These are phyloP conservation scores for Bombus impatiens DNA, from an alignment of 1,140 invertebrate species.

Conservation along the genomic window DNA sequence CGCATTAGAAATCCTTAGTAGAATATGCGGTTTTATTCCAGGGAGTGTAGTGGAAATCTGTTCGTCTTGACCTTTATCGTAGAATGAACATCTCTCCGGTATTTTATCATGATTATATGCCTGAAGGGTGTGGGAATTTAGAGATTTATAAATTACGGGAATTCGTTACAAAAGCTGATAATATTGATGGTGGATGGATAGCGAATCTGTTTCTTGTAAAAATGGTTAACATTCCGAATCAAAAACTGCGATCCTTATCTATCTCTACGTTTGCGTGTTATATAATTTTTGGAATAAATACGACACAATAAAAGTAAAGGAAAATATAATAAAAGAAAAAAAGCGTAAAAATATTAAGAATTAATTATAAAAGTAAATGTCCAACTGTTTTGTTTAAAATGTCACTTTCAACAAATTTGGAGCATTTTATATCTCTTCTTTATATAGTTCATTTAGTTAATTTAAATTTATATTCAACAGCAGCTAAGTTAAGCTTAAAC, in stretches of 20 bases:
- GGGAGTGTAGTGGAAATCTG: slow-evolving; percentile 6
- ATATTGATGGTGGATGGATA: not conserved
- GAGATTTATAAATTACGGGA: not conserved
- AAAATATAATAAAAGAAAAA: not conserved
- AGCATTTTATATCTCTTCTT: no score
- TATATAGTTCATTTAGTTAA: no score
- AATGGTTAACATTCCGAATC: not conserved
- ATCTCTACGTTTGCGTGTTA: not conserved
- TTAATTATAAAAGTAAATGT: no score
- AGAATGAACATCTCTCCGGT: slow-evolving; percentile 18
- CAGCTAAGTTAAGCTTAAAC: no score
- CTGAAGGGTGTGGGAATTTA: slow-evolving; percentile 7
- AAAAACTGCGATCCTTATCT: not conserved
- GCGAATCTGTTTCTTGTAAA: no score
- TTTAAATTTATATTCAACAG: no score
- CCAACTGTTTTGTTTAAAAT: no score
- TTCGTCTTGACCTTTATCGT: slow-evolving; percentile 6
- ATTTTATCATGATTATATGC: slow-evolving; percentile 28
- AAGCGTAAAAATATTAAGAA: no score
- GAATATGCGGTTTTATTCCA: slow-evolving; percentile 5
- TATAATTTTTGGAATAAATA: not conserved
- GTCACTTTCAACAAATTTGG: no score
- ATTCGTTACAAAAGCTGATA: slow-evolving; percentile 7
- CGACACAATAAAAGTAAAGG: not conserved
- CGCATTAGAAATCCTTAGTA: slow-evolving; percentile 22